A percentile compares a stretch with the other conserved stretches of the same genome.
These are phyloP conservation scores for Pseudachorutes palmiensis DNA, from an alignment of 1,140 invertebrate species.

Conservation along the genomic window DNA sequence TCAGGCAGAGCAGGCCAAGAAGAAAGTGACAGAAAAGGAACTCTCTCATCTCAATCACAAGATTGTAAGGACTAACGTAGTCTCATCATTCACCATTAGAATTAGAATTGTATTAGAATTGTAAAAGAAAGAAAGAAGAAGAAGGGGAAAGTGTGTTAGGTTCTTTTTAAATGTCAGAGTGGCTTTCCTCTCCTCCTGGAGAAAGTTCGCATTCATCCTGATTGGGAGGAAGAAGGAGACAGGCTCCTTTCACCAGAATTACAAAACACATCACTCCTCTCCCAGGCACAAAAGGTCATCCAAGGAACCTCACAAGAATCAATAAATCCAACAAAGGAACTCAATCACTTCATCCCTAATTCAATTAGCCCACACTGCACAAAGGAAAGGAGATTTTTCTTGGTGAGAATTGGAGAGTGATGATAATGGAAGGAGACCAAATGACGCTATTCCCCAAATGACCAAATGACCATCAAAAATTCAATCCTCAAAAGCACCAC, in stretches of 20 bases:
- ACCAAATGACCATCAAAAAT: no score
- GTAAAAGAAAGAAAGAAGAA: background rate
- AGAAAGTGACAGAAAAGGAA: constrained; percentile 72
- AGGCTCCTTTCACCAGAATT: background rate
- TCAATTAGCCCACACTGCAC: no score
- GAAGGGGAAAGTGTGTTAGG: background rate
- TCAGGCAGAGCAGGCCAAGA: constrained; percentile 66
- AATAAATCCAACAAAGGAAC: no score
- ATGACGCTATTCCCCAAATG: no score
- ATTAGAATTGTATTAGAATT: no score
- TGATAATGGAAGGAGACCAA: no score
- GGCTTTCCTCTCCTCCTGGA: background rate
- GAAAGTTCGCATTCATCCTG: background rate
- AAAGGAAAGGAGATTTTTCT: no score
- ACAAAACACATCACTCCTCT: background rate
- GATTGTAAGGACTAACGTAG: constrained; percentile 61
- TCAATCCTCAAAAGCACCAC: no score
- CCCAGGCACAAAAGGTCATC: no score
- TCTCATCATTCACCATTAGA: background rate
- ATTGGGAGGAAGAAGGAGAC: background rate
- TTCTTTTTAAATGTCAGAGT: background rate
- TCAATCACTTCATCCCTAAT: no score
- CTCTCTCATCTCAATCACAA: constrained; percentile 77
- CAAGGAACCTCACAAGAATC: no score
- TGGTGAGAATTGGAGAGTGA: no score